Conservation (phyloP, 2,888 invertebrate species). For the Plebejus anna region DNA sequence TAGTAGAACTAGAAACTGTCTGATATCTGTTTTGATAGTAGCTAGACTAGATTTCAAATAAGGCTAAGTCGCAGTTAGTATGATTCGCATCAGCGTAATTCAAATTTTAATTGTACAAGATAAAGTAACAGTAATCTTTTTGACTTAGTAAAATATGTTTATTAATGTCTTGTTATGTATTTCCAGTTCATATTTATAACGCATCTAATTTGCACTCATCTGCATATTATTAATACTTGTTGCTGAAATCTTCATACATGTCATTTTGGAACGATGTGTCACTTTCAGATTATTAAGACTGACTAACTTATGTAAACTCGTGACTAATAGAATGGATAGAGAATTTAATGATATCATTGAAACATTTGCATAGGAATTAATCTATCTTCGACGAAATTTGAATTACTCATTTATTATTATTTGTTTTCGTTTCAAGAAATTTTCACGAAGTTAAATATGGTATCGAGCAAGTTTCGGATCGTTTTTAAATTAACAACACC, state of each 20-base stretch:
- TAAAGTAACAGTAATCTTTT: not conserved
- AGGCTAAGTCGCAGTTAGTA: not conserved
- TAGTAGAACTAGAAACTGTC: constrained; percentile 33
- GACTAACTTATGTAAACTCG: constrained; percentile 61
- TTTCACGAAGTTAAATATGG: not conserved
- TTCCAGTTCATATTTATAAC: not conserved
- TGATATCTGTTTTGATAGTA: not conserved
- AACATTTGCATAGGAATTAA: constrained; percentile 48
- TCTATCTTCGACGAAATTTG: constrained; percentile 54
- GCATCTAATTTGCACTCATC: not conserved
- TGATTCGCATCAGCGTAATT: not conserved
- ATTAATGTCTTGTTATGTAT: not conserved
- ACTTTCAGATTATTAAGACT: constrained; percentile 54
- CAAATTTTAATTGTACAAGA: not conserved
- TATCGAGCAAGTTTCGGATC: constrained; percentile 28
- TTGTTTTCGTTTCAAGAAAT: not conserved
- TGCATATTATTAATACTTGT: not conserved
- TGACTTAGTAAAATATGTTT: not conserved
- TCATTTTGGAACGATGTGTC: constrained; percentile 49
- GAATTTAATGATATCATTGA: constrained; percentile 59
- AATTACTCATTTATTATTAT: constrained; percentile 45
- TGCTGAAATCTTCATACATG: constrained; percentile 25
- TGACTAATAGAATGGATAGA: constrained; percentile 54
- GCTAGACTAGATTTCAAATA: not conserved
- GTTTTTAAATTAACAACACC: constrained; percentile 56